A percentile compares a stretch with the other conserved stretches of the same genome.
phyloP scores from a whole-genome alignment of 2,888 invertebrate species.

The Caenorhabditis virilis region DNA sequence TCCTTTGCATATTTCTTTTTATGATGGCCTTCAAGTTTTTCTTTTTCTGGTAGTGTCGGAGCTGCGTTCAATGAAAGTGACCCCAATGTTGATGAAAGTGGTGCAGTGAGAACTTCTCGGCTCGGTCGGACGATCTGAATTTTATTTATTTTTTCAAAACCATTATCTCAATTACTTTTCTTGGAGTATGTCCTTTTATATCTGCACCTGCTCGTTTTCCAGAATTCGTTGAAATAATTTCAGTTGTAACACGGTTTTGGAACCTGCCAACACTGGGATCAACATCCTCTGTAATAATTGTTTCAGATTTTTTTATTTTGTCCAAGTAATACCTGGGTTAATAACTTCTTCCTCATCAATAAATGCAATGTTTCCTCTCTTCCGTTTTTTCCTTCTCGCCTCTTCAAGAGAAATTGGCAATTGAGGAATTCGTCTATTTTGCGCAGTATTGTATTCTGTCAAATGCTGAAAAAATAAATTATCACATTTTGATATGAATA shows the following conservation, averaged over 20 bases:
- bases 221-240: conserved; percentile 76
- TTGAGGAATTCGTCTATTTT: conserved; percentile 93
- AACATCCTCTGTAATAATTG: conserved; percentile 96
- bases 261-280: conserved; percentile 95
- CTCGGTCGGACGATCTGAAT: conserved; percentile 45
- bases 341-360: conserved; percentile 94
- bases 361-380: conserved; percentile 78
- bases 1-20: conserved; percentile 99
- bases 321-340: too few relatives aligned
- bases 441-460: conserved; percentile 98
- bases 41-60: conserved; percentile 72
- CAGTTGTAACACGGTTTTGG: conserved; percentile 91
- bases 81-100: conserved; percentile 37
- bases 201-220: conserved; percentile 24
- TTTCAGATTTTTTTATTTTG: too few relatives aligned
- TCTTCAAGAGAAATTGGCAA: conserved; percentile 80
- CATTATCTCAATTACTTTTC: conserved; percentile 26
- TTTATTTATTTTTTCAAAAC: too few relatives aligned
- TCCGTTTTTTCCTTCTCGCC: conserved; percentile 72
- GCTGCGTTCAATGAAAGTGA: conserved; percentile 86
- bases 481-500: not conserved
- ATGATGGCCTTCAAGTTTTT: conserved; percentile 45
- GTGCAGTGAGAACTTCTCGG: conserved; percentile 30
- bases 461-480: conserved; percentile 79
- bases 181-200: conserved; percentile 19